These are phyloP conservation scores for Steinernema khuongi DNA, from an alignment of 1,140 invertebrate species.

Conservation along the genomic window DNA sequence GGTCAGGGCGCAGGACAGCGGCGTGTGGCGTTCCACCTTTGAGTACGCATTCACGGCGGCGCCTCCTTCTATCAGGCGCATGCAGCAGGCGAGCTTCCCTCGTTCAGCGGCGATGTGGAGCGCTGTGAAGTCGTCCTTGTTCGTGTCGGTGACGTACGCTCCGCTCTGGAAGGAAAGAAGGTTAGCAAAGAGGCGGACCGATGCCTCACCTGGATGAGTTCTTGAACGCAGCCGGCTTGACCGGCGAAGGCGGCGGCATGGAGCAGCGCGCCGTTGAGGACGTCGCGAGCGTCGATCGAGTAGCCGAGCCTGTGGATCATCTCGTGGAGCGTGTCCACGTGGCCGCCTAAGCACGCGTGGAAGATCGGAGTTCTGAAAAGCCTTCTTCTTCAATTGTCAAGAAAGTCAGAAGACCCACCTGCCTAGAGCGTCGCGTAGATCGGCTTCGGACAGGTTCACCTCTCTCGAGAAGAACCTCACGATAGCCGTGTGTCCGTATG, in stretches of 20 bases:
- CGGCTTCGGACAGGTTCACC: background rate
- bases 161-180: background rate
- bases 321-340: background rate
- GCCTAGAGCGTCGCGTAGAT: background rate
- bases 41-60: background rate
- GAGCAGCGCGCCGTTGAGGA: background rate
- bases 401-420: background rate
- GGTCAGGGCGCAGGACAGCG: background rate
- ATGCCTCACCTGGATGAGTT: background rate
- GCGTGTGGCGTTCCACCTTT: background rate
- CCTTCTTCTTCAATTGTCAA: background rate
- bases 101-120: conserved; percentile 4
- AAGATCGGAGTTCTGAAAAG: background rate
- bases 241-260: conserved; percentile 1
- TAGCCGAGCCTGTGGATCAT: background rate
- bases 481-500: background rate
- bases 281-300: background rate
- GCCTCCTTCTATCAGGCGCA: background rate
- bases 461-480: background rate
- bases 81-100: background rate
- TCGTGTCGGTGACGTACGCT: background rate
- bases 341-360: background rate
- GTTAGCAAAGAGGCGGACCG: too few species aligned
- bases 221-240: background rate
- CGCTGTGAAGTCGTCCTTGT: conserved; percentile 4